Evolutionary conservation across 1,140 invertebrate species (phyloP).

Genomic region (Agrilus planipennis): DNA sequence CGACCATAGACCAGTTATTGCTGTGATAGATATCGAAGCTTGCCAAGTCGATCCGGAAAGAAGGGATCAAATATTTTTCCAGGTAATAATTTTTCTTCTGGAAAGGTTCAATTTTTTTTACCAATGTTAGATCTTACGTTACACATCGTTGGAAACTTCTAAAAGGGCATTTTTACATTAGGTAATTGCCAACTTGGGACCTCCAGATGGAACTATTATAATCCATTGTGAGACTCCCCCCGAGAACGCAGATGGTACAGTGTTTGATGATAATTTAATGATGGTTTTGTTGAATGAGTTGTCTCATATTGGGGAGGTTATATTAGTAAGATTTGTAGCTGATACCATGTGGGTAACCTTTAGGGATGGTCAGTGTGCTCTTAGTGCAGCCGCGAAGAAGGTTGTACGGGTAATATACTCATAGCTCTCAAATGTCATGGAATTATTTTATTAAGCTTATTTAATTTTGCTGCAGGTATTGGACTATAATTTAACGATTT

Average conservation of each 20-base stretch:
- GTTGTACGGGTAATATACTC: constrained; percentile 27
- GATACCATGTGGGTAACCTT: constrained; percentile 87
- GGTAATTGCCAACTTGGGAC: constrained; percentile 77
- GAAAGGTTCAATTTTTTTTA: too few species aligned
- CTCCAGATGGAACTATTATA: constrained; percentile 91
- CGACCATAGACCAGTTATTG: constrained; percentile 92
- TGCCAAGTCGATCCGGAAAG: constrained; percentile 61
- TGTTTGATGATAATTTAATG: constrained; percentile 61
- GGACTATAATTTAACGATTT: constrained; percentile 54
- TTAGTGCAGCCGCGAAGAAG: constrained; percentile 55
- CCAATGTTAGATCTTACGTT: too few species aligned
- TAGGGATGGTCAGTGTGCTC: constrained; percentile 68
- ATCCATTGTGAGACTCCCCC: constrained; percentile 42
- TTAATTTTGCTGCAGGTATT: constrained; percentile 47
- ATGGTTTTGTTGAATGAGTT: constrained; percentile 58
- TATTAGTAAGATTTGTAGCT: constrained; percentile 80
- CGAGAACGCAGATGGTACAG: constrained; percentile 33
- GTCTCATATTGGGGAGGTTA: constrained; percentile 69
- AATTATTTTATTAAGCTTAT: constrained; percentile 32
- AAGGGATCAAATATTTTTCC: constrained; percentile 63
- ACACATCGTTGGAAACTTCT: too few species aligned
- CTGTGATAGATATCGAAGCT: constrained; percentile 79
- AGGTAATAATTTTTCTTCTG: too few species aligned
- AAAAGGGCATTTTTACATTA: too few species aligned
- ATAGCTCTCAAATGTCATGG: constrained; percentile 17